phyloP scores from a whole-genome alignment of 2,888 invertebrate species.

The Drosophila falleni region DNA sequence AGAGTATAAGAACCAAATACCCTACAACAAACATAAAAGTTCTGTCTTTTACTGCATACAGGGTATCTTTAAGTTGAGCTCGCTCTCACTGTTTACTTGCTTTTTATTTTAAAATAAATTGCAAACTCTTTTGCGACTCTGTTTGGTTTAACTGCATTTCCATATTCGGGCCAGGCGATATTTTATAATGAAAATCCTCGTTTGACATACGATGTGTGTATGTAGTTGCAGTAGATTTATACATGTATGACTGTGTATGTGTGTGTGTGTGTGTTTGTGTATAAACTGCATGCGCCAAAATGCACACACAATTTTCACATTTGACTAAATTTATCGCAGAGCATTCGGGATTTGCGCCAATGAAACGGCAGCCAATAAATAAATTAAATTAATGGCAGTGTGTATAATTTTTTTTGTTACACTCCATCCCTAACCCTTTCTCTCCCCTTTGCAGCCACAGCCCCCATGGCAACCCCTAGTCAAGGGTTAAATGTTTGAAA shows the following conservation, averaged over 20 bases:
- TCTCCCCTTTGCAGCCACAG: not conserved
- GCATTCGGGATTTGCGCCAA: slow-evolving; percentile 83
- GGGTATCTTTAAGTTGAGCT: not conserved
- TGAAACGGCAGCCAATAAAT: slow-evolving; percentile 85
- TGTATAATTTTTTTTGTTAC: slow-evolving; percentile 51
- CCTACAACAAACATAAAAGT: no score
- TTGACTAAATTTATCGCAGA: slow-evolving; percentile 82
- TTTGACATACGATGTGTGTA: slow-evolving; percentile 55
- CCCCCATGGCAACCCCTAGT: slow-evolving; percentile 3
- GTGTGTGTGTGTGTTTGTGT: slow-evolving; percentile 34
- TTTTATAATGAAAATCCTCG: slow-evolving; percentile 84
- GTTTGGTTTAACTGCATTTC: slow-evolving; percentile 51
- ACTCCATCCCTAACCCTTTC: not conserved
- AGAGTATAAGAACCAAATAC: no score
- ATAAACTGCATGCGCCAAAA: slow-evolving; percentile 70
- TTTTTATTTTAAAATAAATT: slow-evolving; percentile 80
- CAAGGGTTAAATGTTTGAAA: slow-evolving; percentile 56
- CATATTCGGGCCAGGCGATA: slow-evolving; percentile 65
- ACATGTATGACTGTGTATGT: slow-evolving; percentile 29
- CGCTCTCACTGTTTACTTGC: not conserved
- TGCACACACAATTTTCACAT: slow-evolving; percentile 84
- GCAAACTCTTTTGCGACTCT: slow-evolving; percentile 71
- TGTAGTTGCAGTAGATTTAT: slow-evolving; percentile 25
- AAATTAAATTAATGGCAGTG: slow-evolving; percentile 84
- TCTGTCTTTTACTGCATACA: not conserved